Base-by-base conservation (phyloP, 1,140 invertebrate species). In the Dufourea novaeangliae region DNA sequence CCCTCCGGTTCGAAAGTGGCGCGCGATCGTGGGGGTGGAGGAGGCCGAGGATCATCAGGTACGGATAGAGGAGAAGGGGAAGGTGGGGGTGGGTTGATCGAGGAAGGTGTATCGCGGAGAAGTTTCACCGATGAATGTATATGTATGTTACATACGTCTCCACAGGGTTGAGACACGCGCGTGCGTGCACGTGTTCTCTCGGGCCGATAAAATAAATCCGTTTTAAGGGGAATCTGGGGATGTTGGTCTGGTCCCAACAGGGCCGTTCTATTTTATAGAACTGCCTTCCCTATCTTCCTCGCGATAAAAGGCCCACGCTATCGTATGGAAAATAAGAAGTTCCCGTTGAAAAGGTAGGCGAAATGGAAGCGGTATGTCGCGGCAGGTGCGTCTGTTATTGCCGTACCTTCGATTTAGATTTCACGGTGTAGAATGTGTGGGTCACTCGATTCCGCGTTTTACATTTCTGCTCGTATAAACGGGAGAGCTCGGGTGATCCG, bases 291-390 rank as follows among this genome's bases (percentile, higher is more conserved):
- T n/a, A n/a, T n/a, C n/a, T n/a, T n/a, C n/a, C 27, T 52, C n/a
- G 66, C 59, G 80, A 52, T 82, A 81, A 82, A 82, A 41, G 67
- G 78, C 80, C 61, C 80, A 82, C 80, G 80, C 74, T 81, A 56
- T 34, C 14, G 20, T 61, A 14, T n/a, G 63, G 68, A 25, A 81
- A 64, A 74, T 54, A 69, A 78, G 46, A 54, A 72, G 78, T 54
- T 56, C 27, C 34, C 20, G 67, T 52, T n/a, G 39, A 64, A 52
- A 81, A 59, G 79, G 39, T 37, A 50, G 64, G 59, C 46, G 69
- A 81, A 77, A 78, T 50, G 63, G 46, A 44, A 50, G 25, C 12
- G 1, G 37, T 22, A 3, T 29, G 59, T 32, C 57, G 46, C 50
- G 59, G 72, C 79, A 82, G 80, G 80, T 82, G 80, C 73, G 46